Conservation (phyloP, 2,113 vertebrate species). For the Narcine bancroftii region DNA sequence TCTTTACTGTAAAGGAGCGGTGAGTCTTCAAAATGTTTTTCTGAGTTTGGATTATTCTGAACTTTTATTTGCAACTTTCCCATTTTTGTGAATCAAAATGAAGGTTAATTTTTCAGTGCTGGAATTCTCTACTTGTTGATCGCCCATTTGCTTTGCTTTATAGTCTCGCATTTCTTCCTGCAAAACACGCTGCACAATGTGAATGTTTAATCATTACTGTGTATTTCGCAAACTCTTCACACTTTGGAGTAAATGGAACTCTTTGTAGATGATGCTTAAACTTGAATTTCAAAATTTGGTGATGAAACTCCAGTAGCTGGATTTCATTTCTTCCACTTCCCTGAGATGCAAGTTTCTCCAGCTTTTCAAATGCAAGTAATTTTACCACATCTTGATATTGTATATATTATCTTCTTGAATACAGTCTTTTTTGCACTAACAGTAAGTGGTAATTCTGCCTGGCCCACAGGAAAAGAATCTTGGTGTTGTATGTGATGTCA, state of each 20-base stretch:
- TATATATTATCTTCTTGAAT: no score
- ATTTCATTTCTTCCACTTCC: not conserved
- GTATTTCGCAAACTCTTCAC: not conserved
- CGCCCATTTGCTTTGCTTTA: no score
- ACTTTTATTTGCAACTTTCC: not conserved
- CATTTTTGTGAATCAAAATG: not conserved
- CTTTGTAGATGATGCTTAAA: not conserved
- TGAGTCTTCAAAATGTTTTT: slow-evolving; percentile 58
- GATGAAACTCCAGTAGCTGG: not conserved
- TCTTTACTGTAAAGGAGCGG: slow-evolving; percentile 98
- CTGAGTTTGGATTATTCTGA: not conserved
- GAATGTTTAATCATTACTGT: not conserved
- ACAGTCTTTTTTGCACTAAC: no score
- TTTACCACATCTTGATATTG: no score
- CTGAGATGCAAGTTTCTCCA: not conserved
- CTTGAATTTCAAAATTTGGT: not conserved
- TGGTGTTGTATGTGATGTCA: no score
- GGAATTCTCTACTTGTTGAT: not conserved
- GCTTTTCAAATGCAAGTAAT: not conserved
- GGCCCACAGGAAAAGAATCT: no score
- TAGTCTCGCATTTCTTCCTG: not conserved
- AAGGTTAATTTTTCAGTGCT: not conserved
- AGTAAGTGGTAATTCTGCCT: no score
- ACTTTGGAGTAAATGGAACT: not conserved
- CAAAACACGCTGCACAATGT: not conserved